Base-by-base conservation (phyloP, 2,113 vertebrate genomes). In the Probosciger aterrimus region DNA sequence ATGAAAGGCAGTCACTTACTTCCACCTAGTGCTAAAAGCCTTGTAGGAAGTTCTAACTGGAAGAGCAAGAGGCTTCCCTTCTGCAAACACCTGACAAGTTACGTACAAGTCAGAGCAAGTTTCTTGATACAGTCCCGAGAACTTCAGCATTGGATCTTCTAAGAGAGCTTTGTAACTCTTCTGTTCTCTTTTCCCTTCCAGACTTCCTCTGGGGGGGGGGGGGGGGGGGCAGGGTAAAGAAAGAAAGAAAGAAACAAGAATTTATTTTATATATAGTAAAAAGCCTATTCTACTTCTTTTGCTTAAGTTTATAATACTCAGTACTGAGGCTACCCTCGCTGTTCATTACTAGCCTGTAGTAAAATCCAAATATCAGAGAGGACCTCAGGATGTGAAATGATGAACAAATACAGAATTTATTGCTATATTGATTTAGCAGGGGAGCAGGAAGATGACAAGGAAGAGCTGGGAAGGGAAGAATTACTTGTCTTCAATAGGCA, bases 1-100 rank as follows among this genome's bases (percentile, higher is more conserved):
- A 86, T 17, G 64, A 88, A 91, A 89, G 7, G 13, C 33, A 90
- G 68, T 6, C 35, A 98, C 99, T 99, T 98, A 99, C 99, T 99
- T 99, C 99, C 99, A 99, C 24, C 99, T 98, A 49, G 99, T 99
- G 97, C 99, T 99, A 97, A 99, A 99, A 5, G 99, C 99, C 94
- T 99, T 99, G 96, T 99, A 99, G 6, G 99, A 99, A 28, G 99
- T 99, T 94, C 99, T 99, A 73, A 99, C 99, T 2, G 99, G 99
- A 80, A 99, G 98, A 17, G 99, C 99, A 33, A 99, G 97, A 47
- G 99, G 99, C 18, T 99, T 99, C 14, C 99, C 99, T 95, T 99
- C 99, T 27, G 99, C 99, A 94, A 99, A 99, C 94, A 99, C 99
- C 97, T 99, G 99, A 91, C 99, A 99, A 67, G 99, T 99, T 69